A percentile compares a stretch with the other conserved stretches of the same genome.
Evolutionary conservation across 2,888 invertebrate genomes (phyloP).

Genomic region (Bimastos eiseni): DNA sequence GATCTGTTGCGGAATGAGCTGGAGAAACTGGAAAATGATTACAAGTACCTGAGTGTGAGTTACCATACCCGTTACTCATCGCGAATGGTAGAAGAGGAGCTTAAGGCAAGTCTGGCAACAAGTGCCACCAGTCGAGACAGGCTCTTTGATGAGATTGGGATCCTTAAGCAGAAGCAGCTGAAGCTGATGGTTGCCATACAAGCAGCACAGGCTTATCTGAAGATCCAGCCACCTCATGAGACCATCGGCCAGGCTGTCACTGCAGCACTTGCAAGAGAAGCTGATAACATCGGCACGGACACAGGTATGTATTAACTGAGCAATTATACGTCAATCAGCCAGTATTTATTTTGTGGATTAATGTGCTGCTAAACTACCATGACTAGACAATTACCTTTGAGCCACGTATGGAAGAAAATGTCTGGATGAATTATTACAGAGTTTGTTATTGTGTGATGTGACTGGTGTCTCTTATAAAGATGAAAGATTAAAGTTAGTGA

Average conservation of each 20-base stretch:
- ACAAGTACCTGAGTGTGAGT: constrained; percentile 56
- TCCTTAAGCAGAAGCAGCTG: constrained; percentile 53
- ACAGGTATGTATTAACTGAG: constrained; percentile 23
- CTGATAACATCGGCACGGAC: constrained; percentile 26
- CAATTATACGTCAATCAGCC: too few relatives aligned
- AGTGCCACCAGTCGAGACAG: constrained; percentile 54
- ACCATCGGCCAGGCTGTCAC: constrained; percentile 60
- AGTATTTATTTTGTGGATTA: too few relatives aligned
- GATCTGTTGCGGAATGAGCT: constrained; percentile 51
- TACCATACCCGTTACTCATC: constrained; percentile 47
- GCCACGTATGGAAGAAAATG: too few relatives aligned
- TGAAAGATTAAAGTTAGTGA: too few relatives aligned
- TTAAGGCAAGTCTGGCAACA: constrained; percentile 47
- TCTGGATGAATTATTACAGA: too few relatives aligned
- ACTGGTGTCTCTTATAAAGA: too few relatives aligned
- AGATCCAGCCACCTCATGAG: constrained; percentile 58
- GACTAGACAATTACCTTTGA: too few relatives aligned
- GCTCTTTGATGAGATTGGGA: constrained; percentile 51
- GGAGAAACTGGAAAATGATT: constrained; percentile 54
- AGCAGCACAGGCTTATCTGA: constrained; percentile 57
- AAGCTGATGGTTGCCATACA: constrained; percentile 57
- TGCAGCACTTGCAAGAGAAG: constrained; percentile 45
- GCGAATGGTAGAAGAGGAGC: constrained; percentile 32
- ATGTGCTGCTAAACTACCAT: too few relatives aligned
- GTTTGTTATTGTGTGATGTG: too few relatives aligned